Conservation (phyloP, 1,140 invertebrate species). For the Dolichoris vasculosae region DNA sequence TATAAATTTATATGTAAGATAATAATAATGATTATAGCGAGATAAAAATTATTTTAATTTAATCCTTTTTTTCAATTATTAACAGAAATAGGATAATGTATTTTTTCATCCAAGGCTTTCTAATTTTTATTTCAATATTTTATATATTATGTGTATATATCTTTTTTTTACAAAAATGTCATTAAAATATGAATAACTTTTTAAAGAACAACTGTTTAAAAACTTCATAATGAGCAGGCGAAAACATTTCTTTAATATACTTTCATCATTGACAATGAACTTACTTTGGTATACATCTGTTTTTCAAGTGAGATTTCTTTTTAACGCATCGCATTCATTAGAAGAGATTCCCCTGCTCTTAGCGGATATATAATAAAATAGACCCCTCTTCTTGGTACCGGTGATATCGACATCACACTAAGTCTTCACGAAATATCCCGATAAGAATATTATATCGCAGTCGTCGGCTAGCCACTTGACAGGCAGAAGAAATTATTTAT, state of each 20-base stretch:
- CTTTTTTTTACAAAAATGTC: no score
- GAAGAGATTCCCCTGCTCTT: background rate
- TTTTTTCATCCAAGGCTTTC: no score
- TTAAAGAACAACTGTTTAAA: background rate
- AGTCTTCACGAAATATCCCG: background rate
- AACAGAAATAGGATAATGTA: background rate
- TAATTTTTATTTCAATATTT: no score
- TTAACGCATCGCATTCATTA: background rate
- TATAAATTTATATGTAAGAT: background rate
- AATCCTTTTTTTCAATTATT: background rate
- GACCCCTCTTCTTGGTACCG: background rate
- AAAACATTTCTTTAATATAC: background rate
- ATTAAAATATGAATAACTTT: background rate
- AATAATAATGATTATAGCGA: background rate
- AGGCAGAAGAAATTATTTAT: slow-evolving; percentile 1
- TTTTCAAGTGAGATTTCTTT: slow-evolving; percentile 12
- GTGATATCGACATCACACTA: background rate
- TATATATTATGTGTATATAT: no score
- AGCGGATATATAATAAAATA: background rate
- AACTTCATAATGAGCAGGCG: background rate
- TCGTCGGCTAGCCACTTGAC: background rate
- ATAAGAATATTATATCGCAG: slow-evolving; percentile 4
- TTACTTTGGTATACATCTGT: background rate
- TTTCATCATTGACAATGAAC: background rate
- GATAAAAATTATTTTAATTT: background rate